Evolutionary conservation across 2,113 vertebrate species (phyloP).

Genomic region (Mirza zaza): DNA sequence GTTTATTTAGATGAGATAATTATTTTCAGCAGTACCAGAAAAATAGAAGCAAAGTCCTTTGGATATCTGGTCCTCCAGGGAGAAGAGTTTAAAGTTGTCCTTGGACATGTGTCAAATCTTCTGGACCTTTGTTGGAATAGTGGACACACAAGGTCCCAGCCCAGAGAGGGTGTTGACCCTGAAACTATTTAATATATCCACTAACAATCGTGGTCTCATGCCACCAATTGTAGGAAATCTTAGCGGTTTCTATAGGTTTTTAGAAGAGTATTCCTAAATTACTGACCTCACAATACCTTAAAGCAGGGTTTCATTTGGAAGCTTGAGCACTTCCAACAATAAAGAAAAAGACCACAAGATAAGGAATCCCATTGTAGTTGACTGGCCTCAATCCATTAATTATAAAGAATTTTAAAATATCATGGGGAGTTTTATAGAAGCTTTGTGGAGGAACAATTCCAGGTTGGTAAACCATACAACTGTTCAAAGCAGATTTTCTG

Average conservation of each 20-base stretch:
- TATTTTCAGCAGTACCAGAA: not conserved
- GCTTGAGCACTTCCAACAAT: not conserved
- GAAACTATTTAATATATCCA: not conserved
- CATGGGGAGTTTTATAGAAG: not conserved
- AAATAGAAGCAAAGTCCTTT: not conserved
- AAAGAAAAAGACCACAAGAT: not conserved
- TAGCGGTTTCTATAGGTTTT: not conserved
- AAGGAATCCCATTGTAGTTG: not conserved
- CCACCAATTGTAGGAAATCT: not conserved
- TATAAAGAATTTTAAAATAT: not conserved
- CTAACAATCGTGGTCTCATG: not conserved
- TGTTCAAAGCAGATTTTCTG: not conserved
- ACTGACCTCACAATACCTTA: not conserved
- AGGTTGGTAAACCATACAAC: not conserved
- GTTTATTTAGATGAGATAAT: conserved; percentile 35
- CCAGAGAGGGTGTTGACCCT: not conserved
- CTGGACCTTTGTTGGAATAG: not conserved
- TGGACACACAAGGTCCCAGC: not conserved
- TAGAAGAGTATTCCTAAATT: not conserved
- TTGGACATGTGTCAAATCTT: not conserved
- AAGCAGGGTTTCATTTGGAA: not conserved
- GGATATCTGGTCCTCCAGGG: not conserved
- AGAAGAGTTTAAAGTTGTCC: not conserved
- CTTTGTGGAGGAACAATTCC: not conserved
- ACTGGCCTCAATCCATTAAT: not conserved